These are phyloP conservation scores for Ginglymostoma cirratum DNA, from an alignment of 2,113 vertebrate genomes.

Conservation along the genomic window DNA sequence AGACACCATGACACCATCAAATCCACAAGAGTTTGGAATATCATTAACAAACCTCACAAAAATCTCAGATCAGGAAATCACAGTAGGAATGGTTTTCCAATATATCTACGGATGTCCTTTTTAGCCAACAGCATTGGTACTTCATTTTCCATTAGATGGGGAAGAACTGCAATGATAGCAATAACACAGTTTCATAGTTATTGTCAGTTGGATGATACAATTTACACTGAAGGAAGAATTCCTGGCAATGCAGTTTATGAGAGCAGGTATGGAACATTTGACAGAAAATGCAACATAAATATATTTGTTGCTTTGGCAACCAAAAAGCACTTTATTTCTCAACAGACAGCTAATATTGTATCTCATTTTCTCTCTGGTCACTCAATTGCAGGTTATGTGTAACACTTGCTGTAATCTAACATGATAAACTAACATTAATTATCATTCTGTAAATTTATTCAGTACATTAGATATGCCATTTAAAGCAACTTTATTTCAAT, in stretches of 20 bases:
- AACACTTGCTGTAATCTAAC: background rate
- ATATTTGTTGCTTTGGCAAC: conserved; percentile 33
- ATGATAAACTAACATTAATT: conserved; percentile 10
- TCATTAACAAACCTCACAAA: background rate
- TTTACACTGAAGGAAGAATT: conserved; percentile 29
- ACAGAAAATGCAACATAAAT: conserved; percentile 22
- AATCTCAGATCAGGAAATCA: background rate
- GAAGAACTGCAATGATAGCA: background rate
- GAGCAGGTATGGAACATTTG: background rate
- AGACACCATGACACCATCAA: background rate
- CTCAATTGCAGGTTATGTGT: conserved; percentile 3
- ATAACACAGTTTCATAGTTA: background rate
- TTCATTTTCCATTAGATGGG: background rate
- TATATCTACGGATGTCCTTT: background rate
- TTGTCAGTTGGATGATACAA: background rate
- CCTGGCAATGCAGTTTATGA: conserved; percentile 25
- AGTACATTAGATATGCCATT: background rate
- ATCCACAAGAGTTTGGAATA: background rate
- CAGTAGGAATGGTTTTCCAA: background rate
- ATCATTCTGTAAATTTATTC: background rate
- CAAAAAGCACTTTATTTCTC: background rate
- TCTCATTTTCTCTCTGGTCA: background rate
- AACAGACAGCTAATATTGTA: conserved; percentile 2
- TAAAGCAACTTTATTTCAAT: background rate
- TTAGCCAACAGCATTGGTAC: background rate